These are phyloP conservation scores for Arenaria interpres DNA, from an alignment of 2,113 vertebrate species.

Conservation along the genomic window DNA sequence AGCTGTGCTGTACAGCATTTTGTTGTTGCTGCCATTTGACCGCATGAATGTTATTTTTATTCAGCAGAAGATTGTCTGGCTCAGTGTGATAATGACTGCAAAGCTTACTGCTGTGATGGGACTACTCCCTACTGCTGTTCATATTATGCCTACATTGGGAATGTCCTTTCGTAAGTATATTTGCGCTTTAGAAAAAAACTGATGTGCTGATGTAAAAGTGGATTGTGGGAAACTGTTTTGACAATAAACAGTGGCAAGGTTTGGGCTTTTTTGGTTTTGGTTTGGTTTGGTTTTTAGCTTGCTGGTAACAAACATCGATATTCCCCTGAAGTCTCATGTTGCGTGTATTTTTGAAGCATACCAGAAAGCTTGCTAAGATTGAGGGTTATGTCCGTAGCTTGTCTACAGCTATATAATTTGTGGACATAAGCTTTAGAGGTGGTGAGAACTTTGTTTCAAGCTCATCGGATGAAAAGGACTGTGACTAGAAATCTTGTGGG, in stretches of 20 bases:
- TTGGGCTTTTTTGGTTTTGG: not conserved
- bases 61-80: constrained; percentile 78
- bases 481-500: not conserved
- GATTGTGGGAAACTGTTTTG: not conserved
- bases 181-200: not conserved
- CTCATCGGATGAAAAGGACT: not conserved
- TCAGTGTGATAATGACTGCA: constrained; percentile 85
- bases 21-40: not conserved
- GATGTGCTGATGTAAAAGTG: not conserved
- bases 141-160: constrained; percentile 93
- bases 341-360: not conserved
- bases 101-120: constrained; percentile 91
- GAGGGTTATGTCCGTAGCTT: not conserved
- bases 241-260: not conserved
- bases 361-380: not conserved
- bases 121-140: constrained; percentile 90
- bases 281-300: not conserved
- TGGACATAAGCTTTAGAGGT: not conserved
- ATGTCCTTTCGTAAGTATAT: constrained; percentile 89
- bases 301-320: not conserved
- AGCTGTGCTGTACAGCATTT: not conserved
- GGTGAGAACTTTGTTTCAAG: not conserved
- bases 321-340: not conserved
- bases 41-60: constrained; percentile 40
- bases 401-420: not conserved